Percentiles rank a stretch among this genome's conserved stretches.
Evolutionary conservation across 2,888 invertebrate species (phyloP).

Genomic region (Formica aserva): DNA sequence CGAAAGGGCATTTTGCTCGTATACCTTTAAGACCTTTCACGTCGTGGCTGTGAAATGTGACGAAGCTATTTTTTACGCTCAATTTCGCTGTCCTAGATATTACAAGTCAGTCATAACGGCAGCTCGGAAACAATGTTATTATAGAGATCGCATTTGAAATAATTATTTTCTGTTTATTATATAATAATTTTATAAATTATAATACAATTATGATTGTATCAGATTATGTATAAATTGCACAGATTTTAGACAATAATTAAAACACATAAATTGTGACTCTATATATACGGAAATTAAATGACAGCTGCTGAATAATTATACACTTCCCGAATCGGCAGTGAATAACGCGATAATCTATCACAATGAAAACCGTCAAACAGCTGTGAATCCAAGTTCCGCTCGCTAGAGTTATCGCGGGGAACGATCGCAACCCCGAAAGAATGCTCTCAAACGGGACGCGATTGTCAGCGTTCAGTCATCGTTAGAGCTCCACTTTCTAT

Average conservation of each 20-base stretch:
- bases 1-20: conserved; percentile 1
- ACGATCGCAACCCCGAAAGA: conserved; percentile 65
- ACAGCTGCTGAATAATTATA: conserved; percentile 10
- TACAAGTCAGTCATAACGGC: neutral
- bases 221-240: neutral
- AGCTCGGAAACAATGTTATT: neutral
- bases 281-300: neutral
- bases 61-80: conserved; percentile 28
- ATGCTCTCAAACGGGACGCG: conserved; percentile 67
- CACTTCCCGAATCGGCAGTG: neutral
- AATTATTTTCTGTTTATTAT: neutral
- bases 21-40: conserved; percentile 26
- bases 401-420: conserved; percentile 29
- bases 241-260: neutral
- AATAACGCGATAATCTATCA: neutral
- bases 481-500: conserved; percentile 79
- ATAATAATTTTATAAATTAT: neutral
- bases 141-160: neutral
- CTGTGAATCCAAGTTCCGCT: conserved; percentile 30
- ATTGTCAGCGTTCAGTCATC: conserved; percentile 72
- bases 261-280: neutral
- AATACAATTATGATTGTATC: neutral
- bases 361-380: conserved; percentile 13
- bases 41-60: conserved; percentile 22
- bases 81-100: conserved; percentile 22